Evolutionary conservation across 1,140 invertebrate genomes (phyloP).

Genomic region (Mamestra configurata): DNA sequence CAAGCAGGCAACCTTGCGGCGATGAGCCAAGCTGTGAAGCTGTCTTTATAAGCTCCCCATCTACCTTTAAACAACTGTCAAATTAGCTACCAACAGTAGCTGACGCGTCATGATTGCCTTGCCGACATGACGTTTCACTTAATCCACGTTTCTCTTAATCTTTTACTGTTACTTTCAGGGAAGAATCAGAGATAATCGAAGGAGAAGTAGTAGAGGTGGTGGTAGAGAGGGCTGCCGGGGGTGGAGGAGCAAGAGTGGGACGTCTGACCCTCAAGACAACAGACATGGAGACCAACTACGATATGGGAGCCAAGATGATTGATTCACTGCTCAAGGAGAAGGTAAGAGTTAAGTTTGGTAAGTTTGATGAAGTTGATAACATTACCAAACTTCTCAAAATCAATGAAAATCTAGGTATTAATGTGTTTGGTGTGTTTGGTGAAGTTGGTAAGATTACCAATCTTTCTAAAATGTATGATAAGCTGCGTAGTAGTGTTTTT

Average conservation of each 20-base stretch:
- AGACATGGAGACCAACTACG: slow-evolving; percentile 99
- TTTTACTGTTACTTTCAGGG: slow-evolving; percentile 87
- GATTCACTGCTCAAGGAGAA: slow-evolving; percentile 99
- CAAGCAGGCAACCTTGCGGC: no score
- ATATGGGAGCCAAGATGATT: slow-evolving; percentile 99
- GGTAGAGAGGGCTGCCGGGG: slow-evolving; percentile 96
- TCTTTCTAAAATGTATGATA: not conserved
- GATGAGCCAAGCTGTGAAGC: no score
- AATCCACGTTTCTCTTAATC: not conserved
- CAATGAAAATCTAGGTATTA: not conserved
- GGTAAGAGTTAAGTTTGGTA: slow-evolving; percentile 80
- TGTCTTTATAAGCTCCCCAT: no score
- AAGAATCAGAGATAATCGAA: slow-evolving; percentile 99
- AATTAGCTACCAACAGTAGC: no score
- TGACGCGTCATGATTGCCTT: no score
- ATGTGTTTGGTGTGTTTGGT: not conserved
- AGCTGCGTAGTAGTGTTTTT: no score
- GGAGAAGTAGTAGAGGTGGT: slow-evolving; percentile 99
- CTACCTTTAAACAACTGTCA: no score
- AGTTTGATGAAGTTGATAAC: not conserved
- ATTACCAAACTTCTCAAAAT: not conserved
- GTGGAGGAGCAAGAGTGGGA: slow-evolving; percentile 96
- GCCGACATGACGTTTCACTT: no score
- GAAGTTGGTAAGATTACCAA: not conserved
- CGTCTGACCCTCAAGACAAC: slow-evolving; percentile 99